Evolutionary conservation across 2,113 vertebrate species (phyloP), one percentile per base, ranked within the genome.

Genomic region (Circaetus cinerascens): DNA sequence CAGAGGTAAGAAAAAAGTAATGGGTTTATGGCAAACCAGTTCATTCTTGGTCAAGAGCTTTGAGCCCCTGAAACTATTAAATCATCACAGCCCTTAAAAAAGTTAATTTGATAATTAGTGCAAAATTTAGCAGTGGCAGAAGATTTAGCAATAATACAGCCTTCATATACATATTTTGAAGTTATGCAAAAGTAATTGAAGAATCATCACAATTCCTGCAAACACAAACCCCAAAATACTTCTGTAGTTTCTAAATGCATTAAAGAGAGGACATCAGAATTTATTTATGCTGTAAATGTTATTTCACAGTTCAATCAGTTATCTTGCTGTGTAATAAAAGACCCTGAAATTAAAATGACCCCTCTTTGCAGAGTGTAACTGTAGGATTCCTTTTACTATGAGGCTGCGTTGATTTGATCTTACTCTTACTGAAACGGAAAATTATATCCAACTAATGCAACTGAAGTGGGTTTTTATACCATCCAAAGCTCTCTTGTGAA

Each of bases 301-400:
- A 93, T 97, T 98, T 98, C 94, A 83, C 72, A 97, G 74, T 97
- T 98, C 94, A 96, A 25, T 97, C 94, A 97, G 92, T 95, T 98
- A 97, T 96, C 94, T 97, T 96, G 74, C 94, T 96, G 67, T 93
- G 84, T 92, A 98, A 97, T 97, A 96, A 97, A 98, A 97, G 90
- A 95, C 88, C 50, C 86, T 97, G 89, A 97, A 97, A 97, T 98
- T 97, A 97, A 97, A 98, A 97, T 98, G 94, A 96, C 94, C 94
- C 38, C 59, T 94, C 93, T 97, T 95, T 93, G 88, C 86, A 91
- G 93, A 96, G 74, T 88, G 85, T 90, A 96, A 93, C 90, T 96
- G 48, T 95, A 91, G 95, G 68, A 93, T 96, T 97, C 81, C 79
- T 95, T 96, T 97, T 96, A 60, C 90, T 85, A 59, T 34, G 53